Evolutionary conservation across 2,113 vertebrate genomes (phyloP), one percentile per base, ranked within the genome.

Genomic region (Eudyptes chrysolophus): DNA sequence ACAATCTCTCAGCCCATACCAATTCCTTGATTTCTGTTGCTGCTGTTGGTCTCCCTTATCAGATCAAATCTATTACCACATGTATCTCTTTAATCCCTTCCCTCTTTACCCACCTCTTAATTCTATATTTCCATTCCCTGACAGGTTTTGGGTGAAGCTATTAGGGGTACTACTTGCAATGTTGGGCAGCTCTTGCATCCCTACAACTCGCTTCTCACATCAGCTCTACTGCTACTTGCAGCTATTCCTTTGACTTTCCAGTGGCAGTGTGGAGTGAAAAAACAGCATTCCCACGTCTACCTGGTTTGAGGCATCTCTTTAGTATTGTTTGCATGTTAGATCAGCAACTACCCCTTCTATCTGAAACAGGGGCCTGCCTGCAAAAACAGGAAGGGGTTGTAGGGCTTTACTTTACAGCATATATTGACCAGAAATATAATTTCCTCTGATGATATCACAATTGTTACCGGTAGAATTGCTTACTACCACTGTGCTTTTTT

Each of bases 221-320:
- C 1, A 12, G 26, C 26, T 77, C 32, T 17, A 10, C 12, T 7
- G 10, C 24, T 36, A 30, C n/a, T 34, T n/a, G 10, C 13, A 49
- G 25, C 22, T 20, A 3, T 25, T 61, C 32, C 21, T 72, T 48
- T 72, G 42, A 10, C 12, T 57, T 80, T 65, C 34, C 24, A 72
- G 66, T 30, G 8, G 4, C 19, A 64, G 10, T 1, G 12, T 21
- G 30, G 38, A 65, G 19, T 29, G 16, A 60, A 84, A 84, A 81
- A 30, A 0, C 30, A 71, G 15, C 10, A 14, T 4, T 48, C 16
- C 8, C 5, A 13, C 0, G 1, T 21, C 51, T 30, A 6, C 16
- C 12, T 44, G 24, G 6, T 44, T 52, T 52, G 49, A 69, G 70
- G 34, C 14, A 58, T 9, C 26, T 74, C 32, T 69, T 60, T 11